These are phyloP conservation scores for Mythimna lalbum DNA, from an alignment of 2,888 invertebrate genomes.

Conservation along the genomic window DNA sequence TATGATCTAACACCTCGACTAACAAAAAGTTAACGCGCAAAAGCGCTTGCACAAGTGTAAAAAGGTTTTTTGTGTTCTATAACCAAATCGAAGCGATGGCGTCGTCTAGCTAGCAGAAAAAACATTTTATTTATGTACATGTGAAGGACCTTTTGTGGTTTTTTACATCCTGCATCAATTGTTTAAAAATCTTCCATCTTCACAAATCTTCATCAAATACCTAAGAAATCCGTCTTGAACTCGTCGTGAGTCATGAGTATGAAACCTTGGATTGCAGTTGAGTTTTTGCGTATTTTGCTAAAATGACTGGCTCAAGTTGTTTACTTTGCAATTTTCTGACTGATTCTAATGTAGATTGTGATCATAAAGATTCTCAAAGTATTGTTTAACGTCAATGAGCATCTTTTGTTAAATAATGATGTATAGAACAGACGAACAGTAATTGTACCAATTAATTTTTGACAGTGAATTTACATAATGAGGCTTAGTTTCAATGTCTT, in stretches of 20 bases:
- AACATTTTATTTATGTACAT: background rate
- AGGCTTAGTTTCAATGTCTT: background rate
- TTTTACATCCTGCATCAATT: constrained; percentile 5
- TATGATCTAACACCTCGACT: background rate
- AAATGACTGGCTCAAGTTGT: constrained; percentile 10
- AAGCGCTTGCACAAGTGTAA: constrained; percentile 24
- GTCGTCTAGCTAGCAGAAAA: background rate
- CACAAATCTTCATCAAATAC: constrained; percentile 4
- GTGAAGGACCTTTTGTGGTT: background rate
- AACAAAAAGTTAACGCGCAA: constrained; percentile 37
- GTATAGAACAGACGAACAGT: too few species aligned
- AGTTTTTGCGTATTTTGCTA: constrained; percentile 18
- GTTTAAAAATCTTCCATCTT: constrained; percentile 10
- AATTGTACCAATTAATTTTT: background rate
- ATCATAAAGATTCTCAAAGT: background rate
- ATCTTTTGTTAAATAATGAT: background rate
- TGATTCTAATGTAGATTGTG: constrained; percentile 9
- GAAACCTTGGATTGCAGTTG: constrained; percentile 29
- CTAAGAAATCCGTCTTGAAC: constrained; percentile 11
- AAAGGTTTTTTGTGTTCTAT: constrained; percentile 12
- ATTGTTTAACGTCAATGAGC: background rate
- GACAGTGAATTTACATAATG: background rate
- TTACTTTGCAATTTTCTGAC: constrained; percentile 12
- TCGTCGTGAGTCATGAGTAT: constrained; percentile 28
- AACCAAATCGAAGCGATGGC: constrained; percentile 16